A percentile compares a stretch with the other conserved stretches of the same genome.
These are phyloP conservation scores for Centrocercus urophasianus DNA, from an alignment of 2,113 vertebrate genomes.

Conservation along the genomic window DNA sequence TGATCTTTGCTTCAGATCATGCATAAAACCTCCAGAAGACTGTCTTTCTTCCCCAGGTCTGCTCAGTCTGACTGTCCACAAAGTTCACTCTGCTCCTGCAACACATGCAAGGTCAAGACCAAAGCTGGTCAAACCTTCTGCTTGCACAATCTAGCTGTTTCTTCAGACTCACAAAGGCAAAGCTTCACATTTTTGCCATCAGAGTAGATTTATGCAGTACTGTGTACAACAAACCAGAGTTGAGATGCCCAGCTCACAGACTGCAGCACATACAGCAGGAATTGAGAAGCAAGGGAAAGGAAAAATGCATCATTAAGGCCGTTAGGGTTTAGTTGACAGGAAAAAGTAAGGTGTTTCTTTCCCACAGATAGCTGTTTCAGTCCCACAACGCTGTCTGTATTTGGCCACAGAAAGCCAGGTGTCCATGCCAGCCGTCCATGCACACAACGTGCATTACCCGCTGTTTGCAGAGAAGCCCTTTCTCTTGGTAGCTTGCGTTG, in stretches of 20 bases:
- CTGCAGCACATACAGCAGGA: constrained; percentile 15
- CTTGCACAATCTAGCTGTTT: neutral
- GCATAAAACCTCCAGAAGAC: neutral
- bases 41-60: neutral
- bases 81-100: constrained; percentile 48
- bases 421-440: neutral
- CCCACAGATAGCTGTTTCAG: constrained; percentile 25
- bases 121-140: neutral
- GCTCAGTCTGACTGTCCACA: neutral
- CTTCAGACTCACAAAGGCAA: constrained; percentile 16
- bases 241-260: constrained; percentile 1
- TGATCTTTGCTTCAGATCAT: constrained; percentile 1
- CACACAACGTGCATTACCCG: neutral
- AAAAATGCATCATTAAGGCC: constrained; percentile 71
- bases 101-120: neutral
- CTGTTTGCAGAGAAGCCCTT: constrained; percentile 10
- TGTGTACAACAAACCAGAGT: neutral
- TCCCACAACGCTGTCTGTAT: constrained; percentile 4
- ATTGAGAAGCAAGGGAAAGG: neutral
- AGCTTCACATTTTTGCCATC: constrained; percentile 22
- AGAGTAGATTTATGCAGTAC: constrained; percentile 6
- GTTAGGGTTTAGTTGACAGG: constrained; percentile 53
- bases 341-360: constrained; percentile 5
- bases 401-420: neutral
- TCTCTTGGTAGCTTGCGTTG: constrained; percentile 68